Conservation (phyloP, 2,888 invertebrate genomes). For the Auanema freiburgensis region DNA sequence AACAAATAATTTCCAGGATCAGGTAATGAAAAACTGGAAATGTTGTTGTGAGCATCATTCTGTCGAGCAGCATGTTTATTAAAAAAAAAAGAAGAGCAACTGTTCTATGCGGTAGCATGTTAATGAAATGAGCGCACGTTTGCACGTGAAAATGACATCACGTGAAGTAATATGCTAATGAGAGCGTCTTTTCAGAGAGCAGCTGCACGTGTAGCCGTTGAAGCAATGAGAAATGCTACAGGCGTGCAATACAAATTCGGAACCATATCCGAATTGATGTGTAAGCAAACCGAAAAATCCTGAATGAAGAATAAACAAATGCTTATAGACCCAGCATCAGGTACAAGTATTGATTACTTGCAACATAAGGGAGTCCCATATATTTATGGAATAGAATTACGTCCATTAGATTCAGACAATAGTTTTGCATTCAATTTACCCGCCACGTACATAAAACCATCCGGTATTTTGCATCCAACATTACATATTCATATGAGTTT, state of each 20-base stretch:
- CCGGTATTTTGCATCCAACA: constrained; percentile 29
- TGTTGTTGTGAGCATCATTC: background rate
- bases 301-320: background rate
- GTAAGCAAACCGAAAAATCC: constrained; percentile 33
- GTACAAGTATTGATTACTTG: constrained; percentile 62
- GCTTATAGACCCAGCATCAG: constrained; percentile 59
- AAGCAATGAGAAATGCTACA: constrained; percentile 55
- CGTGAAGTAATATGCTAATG: background rate
- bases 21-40: constrained; percentile 24
- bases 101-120: background rate
- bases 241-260: constrained; percentile 57
- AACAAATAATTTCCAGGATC: constrained; percentile 51
- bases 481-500: background rate
- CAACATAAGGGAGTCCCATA: constrained; percentile 59
- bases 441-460: constrained; percentile 48
- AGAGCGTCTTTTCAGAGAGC: constrained; percentile 34
- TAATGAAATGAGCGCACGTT: background rate
- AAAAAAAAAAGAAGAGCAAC: background rate
- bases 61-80: background rate
- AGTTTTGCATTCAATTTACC: constrained; percentile 53
- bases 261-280: constrained; percentile 61
- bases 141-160: constrained; percentile 4
- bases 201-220: constrained; percentile 55
- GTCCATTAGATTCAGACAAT: constrained; percentile 48
- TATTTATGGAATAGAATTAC: constrained; percentile 57